These are phyloP conservation scores for Melanocharis versteri DNA, from an alignment of 2,113 vertebrate species.

Conservation along the genomic window DNA sequence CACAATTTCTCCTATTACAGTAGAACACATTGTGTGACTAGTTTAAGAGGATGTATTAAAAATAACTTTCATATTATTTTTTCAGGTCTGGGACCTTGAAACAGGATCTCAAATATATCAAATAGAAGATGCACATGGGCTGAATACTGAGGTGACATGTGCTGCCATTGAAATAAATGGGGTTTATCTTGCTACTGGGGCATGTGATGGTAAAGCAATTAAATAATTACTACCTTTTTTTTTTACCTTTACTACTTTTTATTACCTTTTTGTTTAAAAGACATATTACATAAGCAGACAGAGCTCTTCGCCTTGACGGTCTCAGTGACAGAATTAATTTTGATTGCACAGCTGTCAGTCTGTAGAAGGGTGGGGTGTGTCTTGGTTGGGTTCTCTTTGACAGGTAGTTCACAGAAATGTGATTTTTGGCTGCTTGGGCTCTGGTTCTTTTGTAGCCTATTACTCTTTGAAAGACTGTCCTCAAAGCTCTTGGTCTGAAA, in stretches of 20 bases:
- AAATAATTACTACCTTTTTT: background rate
- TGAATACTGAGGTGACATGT: slow-evolving; percentile 65
- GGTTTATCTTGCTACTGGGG: slow-evolving; percentile 71
- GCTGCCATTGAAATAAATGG: slow-evolving; percentile 64
- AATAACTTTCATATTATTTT: background rate
- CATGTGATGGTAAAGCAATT: slow-evolving; percentile 67
- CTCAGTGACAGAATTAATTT: background rate
- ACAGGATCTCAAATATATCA: slow-evolving; percentile 72
- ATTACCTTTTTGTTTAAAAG: background rate
- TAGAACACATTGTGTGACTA: background rate
- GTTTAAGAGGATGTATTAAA: background rate
- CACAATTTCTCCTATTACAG: background rate
- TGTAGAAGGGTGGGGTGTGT: background rate
- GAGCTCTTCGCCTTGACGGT: background rate
- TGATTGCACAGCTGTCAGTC: background rate
- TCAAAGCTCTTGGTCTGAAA: background rate
- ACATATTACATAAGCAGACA: background rate
- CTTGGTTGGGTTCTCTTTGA: background rate
- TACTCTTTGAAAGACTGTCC: background rate
- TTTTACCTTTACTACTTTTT: background rate
- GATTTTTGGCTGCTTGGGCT: background rate
- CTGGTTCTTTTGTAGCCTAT: background rate
- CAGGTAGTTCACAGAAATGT: background rate
- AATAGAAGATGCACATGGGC: slow-evolving; percentile 69
- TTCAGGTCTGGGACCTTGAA: slow-evolving; percentile 75